Base-by-base conservation (phyloP, 2,113 vertebrate species). In the Cebidichthys violaceus region DNA sequence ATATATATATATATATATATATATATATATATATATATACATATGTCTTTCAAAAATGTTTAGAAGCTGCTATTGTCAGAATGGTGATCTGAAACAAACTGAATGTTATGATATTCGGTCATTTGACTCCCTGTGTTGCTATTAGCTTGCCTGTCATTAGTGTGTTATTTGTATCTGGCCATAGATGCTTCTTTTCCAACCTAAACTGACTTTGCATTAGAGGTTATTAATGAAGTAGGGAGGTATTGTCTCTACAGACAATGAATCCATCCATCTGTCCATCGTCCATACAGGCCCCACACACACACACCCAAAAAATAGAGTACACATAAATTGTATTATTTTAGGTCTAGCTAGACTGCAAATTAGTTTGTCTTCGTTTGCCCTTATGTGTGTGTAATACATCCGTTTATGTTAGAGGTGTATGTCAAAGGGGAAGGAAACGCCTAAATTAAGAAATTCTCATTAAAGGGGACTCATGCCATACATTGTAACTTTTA, bases 31-130 rank as follows among this genome's bases (percentile, higher is more conserved):
- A 86, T 90, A 92, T 33, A 33, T 33, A 31, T 31, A 33, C 6
- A 6, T 33, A 33, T 33, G 6, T 92, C 83, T 90, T 85, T 92
- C 79, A 90, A 93, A 91, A 92, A 91, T 88, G 82, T 94, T 90
- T 93, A 94, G 91, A 93, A 93, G 96, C 96, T 98, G 97, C 97
- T 97, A 96, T 93, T 91, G 92, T 94, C 90, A 93, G 91, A 95
- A 93, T 93, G 94, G 93, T 94, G 91, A 93, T 93, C 92, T 92
- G 73, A 31, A 80, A 78, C 84, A 87, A 85, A 81, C 83, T 76
- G 86, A 89, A 89, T 70, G 47, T 70, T 54, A 70, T 83, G 74
- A 87, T 91, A 89, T 92, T 83, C 70, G 35, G 73, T 90, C 45
- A 41, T 86, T 89, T 90, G 61, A 84, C 82, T 86, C 88, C 85